These are phyloP conservation scores for Sitta europaea DNA, from an alignment of 2,113 vertebrate genomes.

Conservation along the genomic window DNA sequence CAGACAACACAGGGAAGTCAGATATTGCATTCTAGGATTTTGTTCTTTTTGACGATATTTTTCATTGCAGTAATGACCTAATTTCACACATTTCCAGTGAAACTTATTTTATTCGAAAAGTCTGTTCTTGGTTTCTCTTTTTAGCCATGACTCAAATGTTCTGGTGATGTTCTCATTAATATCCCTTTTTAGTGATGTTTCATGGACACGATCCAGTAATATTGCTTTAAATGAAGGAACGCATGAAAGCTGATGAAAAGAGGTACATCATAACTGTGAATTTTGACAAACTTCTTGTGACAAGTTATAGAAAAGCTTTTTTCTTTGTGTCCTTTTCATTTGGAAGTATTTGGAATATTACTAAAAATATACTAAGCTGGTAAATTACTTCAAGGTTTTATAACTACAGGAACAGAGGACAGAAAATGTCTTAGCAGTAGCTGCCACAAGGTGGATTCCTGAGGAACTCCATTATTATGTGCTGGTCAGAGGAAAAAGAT, in stretches of 20 bases:
- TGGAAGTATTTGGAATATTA: not conserved
- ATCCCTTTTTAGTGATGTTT: conserved; percentile 16
- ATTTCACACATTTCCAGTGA: not conserved
- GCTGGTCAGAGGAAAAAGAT: not conserved
- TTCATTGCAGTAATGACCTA: not conserved
- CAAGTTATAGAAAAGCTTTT: not conserved
- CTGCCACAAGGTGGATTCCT: not conserved
- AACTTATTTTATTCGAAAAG: conserved; percentile 34
- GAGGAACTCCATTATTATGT: not conserved
- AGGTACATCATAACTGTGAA: not conserved
- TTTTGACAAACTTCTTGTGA: not conserved
- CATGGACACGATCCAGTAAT: not conserved
- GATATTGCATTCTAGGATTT: not conserved
- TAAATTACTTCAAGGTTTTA: not conserved
- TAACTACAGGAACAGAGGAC: not conserved
- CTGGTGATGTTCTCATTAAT: conserved; percentile 39
- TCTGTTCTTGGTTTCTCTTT: conserved; percentile 1
- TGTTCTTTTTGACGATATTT: not conserved
- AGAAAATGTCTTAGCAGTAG: not conserved
- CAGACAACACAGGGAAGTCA: not conserved
- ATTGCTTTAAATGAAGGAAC: not conserved
- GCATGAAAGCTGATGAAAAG: conserved; percentile 25
- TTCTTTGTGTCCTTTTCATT: not conserved
- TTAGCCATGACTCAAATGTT: conserved; percentile 55
- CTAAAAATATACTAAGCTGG: not conserved